These are phyloP conservation scores for Calidris pugnax DNA, from an alignment of 2,113 vertebrate genomes.

Conservation along the genomic window DNA sequence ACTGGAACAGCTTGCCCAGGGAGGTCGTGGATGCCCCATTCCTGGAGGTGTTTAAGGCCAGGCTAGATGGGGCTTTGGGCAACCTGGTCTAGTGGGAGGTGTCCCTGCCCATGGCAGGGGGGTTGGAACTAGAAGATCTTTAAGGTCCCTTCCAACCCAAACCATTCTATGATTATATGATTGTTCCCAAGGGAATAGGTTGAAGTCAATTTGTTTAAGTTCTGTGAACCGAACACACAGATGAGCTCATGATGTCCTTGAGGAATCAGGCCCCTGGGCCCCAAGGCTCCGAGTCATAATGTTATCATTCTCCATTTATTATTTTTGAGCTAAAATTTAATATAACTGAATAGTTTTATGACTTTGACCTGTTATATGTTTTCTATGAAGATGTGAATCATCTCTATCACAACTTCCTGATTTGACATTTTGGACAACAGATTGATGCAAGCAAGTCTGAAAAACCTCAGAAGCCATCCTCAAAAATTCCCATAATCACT, in stretches of 20 bases:
- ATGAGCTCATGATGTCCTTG: constrained; percentile 5
- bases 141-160: too few relatives aligned
- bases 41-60: too few relatives aligned
- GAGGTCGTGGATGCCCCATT: too few relatives aligned
- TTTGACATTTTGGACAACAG: neutral
- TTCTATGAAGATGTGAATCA: constrained; percentile 35
- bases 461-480: neutral
- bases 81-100: too few relatives aligned
- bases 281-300: neutral
- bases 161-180: too few relatives aligned
- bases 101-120: too few relatives aligned
- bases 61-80: too few relatives aligned
- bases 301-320: neutral
- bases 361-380: neutral
- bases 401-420: neutral
- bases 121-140: too few relatives aligned
- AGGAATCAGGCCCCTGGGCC: neutral
- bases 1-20: too few relatives aligned
- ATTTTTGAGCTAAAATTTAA: neutral
- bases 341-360: neutral
- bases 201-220: neutral
- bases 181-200: neutral
- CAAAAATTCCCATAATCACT: neutral
- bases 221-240: neutral
- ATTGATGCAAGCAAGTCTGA: neutral